Evolutionary conservation across 2,113 vertebrate genomes (phyloP), one percentile per base, ranked within the genome.

Genomic region (Phylloscopus whistleri): DNA sequence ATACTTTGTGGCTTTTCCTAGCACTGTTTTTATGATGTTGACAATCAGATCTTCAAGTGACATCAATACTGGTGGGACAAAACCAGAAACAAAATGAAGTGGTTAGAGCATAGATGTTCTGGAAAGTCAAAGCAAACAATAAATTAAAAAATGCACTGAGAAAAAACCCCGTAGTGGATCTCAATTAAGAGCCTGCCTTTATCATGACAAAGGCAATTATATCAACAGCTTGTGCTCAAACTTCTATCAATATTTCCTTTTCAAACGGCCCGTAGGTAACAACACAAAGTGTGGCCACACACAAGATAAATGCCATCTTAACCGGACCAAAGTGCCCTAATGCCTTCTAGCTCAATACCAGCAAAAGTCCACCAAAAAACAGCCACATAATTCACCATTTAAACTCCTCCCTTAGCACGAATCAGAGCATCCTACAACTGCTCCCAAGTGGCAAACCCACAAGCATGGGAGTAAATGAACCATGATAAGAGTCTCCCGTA

Each of bases 381-480:
- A 72, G 13, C 56, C 93, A 75, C 83, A 92, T 81, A 86, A 90
- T 94, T 96, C 90, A 83, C 46, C 68, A 52, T 81, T 55, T 30
- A 44, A 80, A 93, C 27, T 84, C 69, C 75, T 82, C 91, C 89
- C 67, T 77, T 16, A 24, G 68, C 67, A 20, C 64, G 30, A 90
- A 94, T 17, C 90, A 35, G 60, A 89, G 55, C 14, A 77, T 59
- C 79, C 82, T 20, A 0, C 33, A 75, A 96, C 64, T 78, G 91
- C 80, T 93, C 96, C 91, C 94, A 68, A 96, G 95, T 35, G 95
- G 83, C 89, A 74, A 94, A 97, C 62, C 95, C 96, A 90, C 96
- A 94, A 80, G 87, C 83, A 86, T 88, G 83, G 90, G 41, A 94
- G 63, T 13, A 90, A 95, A 93, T 30, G 92, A 95, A 28, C 82